Base-by-base conservation (phyloP, 2,113 vertebrate genomes). In the Corynorhinus townsendii region DNA sequence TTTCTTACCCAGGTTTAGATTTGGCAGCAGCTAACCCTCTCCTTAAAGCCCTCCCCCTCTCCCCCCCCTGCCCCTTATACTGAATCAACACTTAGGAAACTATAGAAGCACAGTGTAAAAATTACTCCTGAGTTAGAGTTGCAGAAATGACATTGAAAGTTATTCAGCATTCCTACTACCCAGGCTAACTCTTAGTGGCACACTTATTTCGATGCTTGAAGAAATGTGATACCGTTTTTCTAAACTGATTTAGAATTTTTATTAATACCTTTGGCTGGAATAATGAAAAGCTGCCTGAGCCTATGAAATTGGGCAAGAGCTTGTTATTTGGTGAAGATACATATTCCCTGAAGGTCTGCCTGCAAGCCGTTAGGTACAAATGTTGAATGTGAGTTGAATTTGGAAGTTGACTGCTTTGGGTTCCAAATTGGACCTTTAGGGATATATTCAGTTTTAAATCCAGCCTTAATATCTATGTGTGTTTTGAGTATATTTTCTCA, bases 91-190 rank as follows among this genome's bases (percentile, higher is more conserved):
- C 62, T 5, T 89, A 49, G 11, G 68, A 76, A 77, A 73, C 89
- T 84, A 33, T 80, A 93, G 92, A 91, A 90, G 71, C 52, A 19
- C 24, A 73, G 22, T 47, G 68, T 97, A 96, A 86, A 97, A 97
- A 92, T 95, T 33, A 45, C 69, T 56, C 47, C 52, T 89, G 45
- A 86, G 76, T 77, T 76, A 59, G 81, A 68, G 68, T 68, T 89
- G 76, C 54, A 90, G 56, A 85, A 95, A 75, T 35, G 40, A 38
- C 83, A 81, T 11, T 52, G 62, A 89, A 87, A 93, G 69, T 64
- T 35, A 47, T 66, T 26, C 7, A 30, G 49, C 47, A 45, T 64
- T 84, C 28, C 84, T 52, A 26, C 6, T 30, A 69, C 20, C 79
- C 33, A 22, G 2, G 43, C 49, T 45, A 81, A 62, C 17, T 72